phyloP scores from a whole-genome alignment of 2,888 invertebrate species.

The Papilio elwesi region DNA sequence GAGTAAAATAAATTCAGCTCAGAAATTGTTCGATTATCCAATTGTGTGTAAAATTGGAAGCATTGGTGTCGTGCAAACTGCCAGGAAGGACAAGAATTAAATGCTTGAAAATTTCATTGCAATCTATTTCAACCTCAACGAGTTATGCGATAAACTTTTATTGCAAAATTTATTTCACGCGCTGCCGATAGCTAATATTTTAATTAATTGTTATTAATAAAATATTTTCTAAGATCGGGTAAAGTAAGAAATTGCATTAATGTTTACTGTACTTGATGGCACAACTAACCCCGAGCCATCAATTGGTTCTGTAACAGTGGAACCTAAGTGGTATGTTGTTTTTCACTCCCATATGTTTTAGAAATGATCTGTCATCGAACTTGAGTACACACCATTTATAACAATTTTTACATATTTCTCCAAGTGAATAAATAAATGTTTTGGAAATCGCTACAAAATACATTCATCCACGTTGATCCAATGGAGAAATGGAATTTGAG shows the following conservation, averaged over 20 bases:
- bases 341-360: too few species aligned
- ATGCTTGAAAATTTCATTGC: slow-evolving; percentile 4
- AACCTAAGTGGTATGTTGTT: too few species aligned
- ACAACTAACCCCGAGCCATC: too few species aligned
- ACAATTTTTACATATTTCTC: too few species aligned
- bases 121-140: not conserved
- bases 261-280: too few species aligned
- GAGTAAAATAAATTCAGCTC: not conserved
- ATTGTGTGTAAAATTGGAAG: not conserved
- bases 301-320: too few species aligned
- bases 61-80: not conserved
- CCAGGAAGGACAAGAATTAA: slow-evolving; percentile 4
- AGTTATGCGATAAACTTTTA: not conserved
- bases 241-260: not conserved
- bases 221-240: not conserved
- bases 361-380: too few species aligned
- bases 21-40: not conserved
- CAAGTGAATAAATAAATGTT: too few species aligned
- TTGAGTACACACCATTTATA: too few species aligned
- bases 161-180: not conserved
- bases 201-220: not conserved
- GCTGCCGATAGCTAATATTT: not conserved
- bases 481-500: too few species aligned
- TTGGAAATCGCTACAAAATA: too few species aligned
- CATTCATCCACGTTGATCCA: too few species aligned